Base-by-base conservation (phyloP, 2,113 vertebrate genomes). In the Butorides virescens region DNA sequence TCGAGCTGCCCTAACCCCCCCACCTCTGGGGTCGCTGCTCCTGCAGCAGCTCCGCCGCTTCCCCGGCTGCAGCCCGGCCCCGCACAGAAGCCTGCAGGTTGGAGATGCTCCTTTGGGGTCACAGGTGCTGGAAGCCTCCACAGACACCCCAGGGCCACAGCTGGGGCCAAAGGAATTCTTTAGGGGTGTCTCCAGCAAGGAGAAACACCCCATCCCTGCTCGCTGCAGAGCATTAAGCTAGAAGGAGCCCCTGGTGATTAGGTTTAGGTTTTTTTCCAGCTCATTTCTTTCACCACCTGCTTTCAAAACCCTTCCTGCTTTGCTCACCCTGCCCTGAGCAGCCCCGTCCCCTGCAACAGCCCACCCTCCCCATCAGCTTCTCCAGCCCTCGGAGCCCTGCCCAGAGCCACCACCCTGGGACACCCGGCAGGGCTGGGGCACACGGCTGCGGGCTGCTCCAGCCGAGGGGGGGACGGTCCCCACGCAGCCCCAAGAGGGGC, bases 381-480 rank as follows among this genome's bases (percentile, higher is more conserved):
- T 9, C 34, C 75, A n/a, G 17, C 10, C 61, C 53, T 47, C 2
- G 2, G 15, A 32, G 58, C 66, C 36, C 52, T 34, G 30, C 13
- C 37, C 66, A 29, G 27, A 10, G 34, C 42, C 34, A 18, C 16
- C 73, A n/a, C 21, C 32, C 27, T n/a, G 42, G 42, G 42, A 42
- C 27, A 8, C 44, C 36, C 7, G 70, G 37, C 61, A 68, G 47
- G 30, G 56, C 72, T 65, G 15, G n/a, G 18, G 72, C 63, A 7
- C 32, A 2, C 1, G 1, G 58, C 22, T 25, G 67, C n/a, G 3
- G 1, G 11, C 37, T 34, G 49, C 58, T 25, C 34, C 52, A 32
- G 53, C 53, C 9, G 1, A 39, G 30, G 34, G 49, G 49, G 5
- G 27, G 47, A 26, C 7, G 7, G 19, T 25, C 23, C 56, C 47